Base-by-base conservation (phyloP, 2,113 vertebrate genomes). In the Percina caprodes region DNA sequence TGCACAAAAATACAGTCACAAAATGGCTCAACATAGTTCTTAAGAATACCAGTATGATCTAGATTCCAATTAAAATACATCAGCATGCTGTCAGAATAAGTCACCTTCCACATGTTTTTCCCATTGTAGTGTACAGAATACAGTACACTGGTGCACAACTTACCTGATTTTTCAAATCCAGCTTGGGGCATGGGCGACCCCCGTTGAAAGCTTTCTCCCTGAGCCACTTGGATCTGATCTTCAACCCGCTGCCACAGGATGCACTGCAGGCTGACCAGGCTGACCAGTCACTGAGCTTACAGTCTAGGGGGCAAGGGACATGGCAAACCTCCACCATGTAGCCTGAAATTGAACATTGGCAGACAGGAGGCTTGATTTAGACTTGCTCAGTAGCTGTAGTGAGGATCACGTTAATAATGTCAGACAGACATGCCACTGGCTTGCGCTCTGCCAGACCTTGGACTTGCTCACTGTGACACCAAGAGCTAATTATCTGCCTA, bases 121-220 rank as follows among this genome's bases (percentile, higher is more conserved):
- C 66, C 39, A 45, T 35, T 24, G 56, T 62, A 39, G 35, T 54
- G 59, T 6, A 23, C 2, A 46, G 51, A 39, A 23, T 16, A 26
- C n/a, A 33, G 55, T 30, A 26, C 5, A 46, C 4, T 9, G 8
- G 18, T 24, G 48, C 0, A 1, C 23, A 14, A 49, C 96, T 96
- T 96, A 99, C 98, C 97, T 99, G 98, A 89, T 99, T 99, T 94
- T 96, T 99, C 77, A 98, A 95, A 92, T 99, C 98, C 89, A 99
- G 91, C 82, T 96, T 97, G 70, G 98, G 98, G 90, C 98, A 99
- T 0, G 97, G 97, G 4, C 98, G 96, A 4, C 98, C 98, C 66
- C 97, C 97, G 42, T 97, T 97, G 86, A 99, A 99, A 6, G 98
- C 97, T 86, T 99, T 99, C 88, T 99, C 97, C 72, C 98, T 96